These are phyloP conservation scores for Nycticorax nycticorax DNA, from an alignment of 2,113 vertebrate species.

Conservation along the genomic window DNA sequence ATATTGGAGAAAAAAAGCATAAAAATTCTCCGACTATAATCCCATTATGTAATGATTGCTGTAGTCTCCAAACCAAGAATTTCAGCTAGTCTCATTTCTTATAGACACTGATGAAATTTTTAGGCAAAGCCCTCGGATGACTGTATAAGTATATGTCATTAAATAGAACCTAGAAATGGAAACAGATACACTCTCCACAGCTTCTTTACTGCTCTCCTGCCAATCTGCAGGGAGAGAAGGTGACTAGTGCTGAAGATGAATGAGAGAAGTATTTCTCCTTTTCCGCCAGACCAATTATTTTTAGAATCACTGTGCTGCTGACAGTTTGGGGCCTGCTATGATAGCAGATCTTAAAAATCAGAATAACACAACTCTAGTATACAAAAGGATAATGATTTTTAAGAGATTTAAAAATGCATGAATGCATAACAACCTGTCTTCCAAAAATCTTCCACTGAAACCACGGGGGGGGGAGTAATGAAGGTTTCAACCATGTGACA, in stretches of 20 bases:
- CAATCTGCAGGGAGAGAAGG: not conserved
- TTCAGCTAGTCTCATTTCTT: not conserved
- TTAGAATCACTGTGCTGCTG: not conserved
- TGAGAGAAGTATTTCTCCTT: not conserved
- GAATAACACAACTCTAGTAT: not conserved
- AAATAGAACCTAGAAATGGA: not conserved
- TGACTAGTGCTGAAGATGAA: not conserved
- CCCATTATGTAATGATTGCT: not conserved
- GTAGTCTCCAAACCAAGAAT: not conserved
- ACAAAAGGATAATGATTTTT: not conserved
- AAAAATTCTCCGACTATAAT: not conserved
- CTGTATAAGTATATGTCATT: not conserved
- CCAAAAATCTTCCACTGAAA: not conserved
- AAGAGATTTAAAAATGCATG: not conserved
- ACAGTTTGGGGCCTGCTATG: not conserved
- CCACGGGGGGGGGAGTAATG: not conserved
- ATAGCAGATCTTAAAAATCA: not conserved
- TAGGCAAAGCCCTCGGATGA: not conserved
- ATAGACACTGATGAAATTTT: not conserved
- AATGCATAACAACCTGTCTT: not conserved
- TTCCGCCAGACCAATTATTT: not conserved
- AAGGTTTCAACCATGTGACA: not conserved
- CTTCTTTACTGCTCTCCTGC: not conserved
- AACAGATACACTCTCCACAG: not conserved
- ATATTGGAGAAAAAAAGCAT: not conserved